These are phyloP conservation scores for Motacilla alba DNA, from an alignment of 2,113 vertebrate species.

Conservation along the genomic window DNA sequence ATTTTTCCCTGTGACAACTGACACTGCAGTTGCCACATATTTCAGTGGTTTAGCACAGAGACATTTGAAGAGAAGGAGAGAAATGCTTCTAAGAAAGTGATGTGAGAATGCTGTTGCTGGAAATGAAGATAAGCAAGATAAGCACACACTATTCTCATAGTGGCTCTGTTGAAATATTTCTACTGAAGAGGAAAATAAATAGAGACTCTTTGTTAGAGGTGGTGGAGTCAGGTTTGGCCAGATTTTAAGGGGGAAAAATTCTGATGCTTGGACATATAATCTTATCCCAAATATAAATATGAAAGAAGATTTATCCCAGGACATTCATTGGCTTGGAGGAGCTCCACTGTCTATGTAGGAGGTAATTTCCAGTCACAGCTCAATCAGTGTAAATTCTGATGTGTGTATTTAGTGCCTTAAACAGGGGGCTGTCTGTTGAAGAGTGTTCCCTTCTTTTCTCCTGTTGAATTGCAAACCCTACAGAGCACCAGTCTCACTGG, in stretches of 20 bases:
- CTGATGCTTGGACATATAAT: background rate
- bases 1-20: constrained; percentile 47
- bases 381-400: background rate
- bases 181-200: background rate
- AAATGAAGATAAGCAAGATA: constrained; percentile 41
- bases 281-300: background rate
- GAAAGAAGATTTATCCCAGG: background rate
- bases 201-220: background rate
- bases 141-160: background rate
- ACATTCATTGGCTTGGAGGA: background rate
- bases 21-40: constrained; percentile 27
- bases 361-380: background rate
- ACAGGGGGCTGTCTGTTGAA: background rate
- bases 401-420: background rate
- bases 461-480: background rate
- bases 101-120: background rate
- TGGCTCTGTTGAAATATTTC: background rate
- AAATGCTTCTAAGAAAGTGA: constrained; percentile 1
- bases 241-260: background rate
- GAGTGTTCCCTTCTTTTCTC: background rate
- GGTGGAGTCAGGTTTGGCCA: background rate
- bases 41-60: constrained; percentile 15
- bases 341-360: background rate
- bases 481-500: background rate
- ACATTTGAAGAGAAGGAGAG: background rate